A percentile compares a stretch with the other conserved stretches of the same genome.
These are phyloP conservation scores for Sebastes matsubarae DNA, from an alignment of 2,797 vertebrate species.

Conservation along the genomic window DNA sequence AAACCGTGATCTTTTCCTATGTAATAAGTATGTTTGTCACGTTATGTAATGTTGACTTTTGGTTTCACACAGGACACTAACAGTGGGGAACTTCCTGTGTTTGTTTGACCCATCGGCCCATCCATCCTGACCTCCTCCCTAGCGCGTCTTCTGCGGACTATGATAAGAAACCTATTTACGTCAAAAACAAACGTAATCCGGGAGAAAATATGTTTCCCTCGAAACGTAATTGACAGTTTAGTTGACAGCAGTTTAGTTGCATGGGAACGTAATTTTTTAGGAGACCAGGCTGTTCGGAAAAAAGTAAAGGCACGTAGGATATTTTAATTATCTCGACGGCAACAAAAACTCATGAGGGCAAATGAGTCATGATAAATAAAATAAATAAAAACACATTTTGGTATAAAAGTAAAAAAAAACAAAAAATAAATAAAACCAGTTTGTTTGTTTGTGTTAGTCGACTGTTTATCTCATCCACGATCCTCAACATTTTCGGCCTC, in stretches of 20 bases:
- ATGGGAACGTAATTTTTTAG: neutral
- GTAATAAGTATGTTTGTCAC: no score
- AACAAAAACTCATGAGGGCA: neutral
- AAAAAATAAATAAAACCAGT: no score
- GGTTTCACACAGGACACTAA: neutral
- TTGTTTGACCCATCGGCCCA: neutral
- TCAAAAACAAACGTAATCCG: neutral
- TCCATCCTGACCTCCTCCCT: no score
- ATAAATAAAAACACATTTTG: neutral
- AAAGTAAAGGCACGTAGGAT: slow-evolving; percentile 15
- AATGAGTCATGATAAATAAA: neutral
- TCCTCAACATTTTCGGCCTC: no score
- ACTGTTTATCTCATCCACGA: no score
- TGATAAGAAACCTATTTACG: no score
- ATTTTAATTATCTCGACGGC: neutral
- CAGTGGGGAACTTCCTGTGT: neutral
- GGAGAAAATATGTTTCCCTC: neutral
- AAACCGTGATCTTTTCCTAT: no score
- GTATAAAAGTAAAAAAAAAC: neutral
- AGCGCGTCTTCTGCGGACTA: no score
- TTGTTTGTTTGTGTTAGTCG: no score
- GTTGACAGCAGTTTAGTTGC: neutral
- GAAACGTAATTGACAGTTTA: neutral
- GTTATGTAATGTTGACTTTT: neutral
- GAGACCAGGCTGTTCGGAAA: neutral